A percentile compares a stretch with the other conserved stretches of the same genome.
These are phyloP conservation scores for Hyperoplus lanceolatus DNA, from an alignment of 2,797 vertebrate genomes.

Conservation along the genomic window DNA sequence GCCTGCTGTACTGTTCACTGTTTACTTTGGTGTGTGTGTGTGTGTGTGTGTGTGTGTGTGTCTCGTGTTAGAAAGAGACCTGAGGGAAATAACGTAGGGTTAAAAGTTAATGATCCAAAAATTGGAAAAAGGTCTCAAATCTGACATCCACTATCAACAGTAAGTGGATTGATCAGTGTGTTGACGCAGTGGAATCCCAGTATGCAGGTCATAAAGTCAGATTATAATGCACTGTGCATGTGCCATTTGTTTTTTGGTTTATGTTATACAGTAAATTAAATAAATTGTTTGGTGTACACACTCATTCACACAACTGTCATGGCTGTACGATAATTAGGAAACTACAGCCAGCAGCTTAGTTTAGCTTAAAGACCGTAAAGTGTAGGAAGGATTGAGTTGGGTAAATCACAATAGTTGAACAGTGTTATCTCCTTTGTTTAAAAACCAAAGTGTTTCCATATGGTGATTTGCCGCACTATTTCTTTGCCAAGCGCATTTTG, in stretches of 20 bases:
- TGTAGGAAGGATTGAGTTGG: background rate
- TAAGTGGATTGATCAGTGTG: background rate
- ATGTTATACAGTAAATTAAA: background rate
- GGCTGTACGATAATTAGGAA: background rate
- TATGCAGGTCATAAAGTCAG: constrained; percentile 25
- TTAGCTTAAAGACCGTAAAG: background rate
- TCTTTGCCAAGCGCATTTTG: background rate
- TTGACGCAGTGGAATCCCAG: background rate
- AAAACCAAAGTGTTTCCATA: background rate
- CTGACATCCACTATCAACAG: background rate
- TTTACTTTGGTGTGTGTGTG: background rate
- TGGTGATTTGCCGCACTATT: background rate
- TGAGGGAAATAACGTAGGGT: background rate
- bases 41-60: background rate
- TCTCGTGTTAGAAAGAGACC: background rate
- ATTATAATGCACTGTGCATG: background rate
- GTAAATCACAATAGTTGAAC: background rate
- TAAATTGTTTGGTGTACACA: background rate
- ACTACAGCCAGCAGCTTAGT: background rate
- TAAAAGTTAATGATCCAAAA: background rate
- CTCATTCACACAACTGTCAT: background rate
- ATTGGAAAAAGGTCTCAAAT: constrained; percentile 4
- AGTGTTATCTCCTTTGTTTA: background rate
- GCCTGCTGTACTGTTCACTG: constrained; percentile 21
- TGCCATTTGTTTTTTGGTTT: background rate